These are phyloP conservation scores for Hemibagrus wyckioides DNA, from an alignment of 2,113 vertebrate genomes.

Conservation along the genomic window DNA sequence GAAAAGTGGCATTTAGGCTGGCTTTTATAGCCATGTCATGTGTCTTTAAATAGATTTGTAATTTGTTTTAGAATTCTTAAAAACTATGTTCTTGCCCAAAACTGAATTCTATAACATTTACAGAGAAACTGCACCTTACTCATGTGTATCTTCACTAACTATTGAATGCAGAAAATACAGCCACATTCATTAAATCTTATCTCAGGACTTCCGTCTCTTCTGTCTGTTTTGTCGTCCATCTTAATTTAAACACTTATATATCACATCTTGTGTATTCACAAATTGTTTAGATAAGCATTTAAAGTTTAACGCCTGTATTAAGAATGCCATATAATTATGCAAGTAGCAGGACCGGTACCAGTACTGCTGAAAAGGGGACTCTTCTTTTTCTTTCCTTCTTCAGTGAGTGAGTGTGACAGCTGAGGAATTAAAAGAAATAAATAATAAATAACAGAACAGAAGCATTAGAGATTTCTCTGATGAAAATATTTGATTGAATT, in stretches of 20 bases:
- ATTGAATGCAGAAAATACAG: background rate
- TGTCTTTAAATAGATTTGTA: background rate
- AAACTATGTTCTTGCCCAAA: background rate
- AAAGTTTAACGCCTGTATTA: too few species aligned
- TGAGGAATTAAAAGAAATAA: background rate
- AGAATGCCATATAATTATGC: background rate
- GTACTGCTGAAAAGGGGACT: background rate
- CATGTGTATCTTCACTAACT: background rate
- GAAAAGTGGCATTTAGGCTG: background rate
- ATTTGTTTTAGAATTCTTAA: background rate
- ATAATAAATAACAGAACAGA: background rate
- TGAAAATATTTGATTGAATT: background rate
- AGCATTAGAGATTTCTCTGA: background rate
- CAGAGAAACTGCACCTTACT: background rate
- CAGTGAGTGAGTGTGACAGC: background rate
- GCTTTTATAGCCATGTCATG: background rate
- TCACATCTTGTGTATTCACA: too few species aligned
- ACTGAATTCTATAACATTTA: background rate
- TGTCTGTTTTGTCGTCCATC: too few species aligned
- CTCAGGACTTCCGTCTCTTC: too few species aligned
- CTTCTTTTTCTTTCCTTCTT: background rate
- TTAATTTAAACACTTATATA: background rate
- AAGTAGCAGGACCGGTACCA: background rate
- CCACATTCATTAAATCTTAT: background rate
- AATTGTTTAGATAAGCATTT: too few species aligned